phyloP scores from a whole-genome alignment of 2,797 vertebrate species.

The Rhynchonycteris naso region DNA sequence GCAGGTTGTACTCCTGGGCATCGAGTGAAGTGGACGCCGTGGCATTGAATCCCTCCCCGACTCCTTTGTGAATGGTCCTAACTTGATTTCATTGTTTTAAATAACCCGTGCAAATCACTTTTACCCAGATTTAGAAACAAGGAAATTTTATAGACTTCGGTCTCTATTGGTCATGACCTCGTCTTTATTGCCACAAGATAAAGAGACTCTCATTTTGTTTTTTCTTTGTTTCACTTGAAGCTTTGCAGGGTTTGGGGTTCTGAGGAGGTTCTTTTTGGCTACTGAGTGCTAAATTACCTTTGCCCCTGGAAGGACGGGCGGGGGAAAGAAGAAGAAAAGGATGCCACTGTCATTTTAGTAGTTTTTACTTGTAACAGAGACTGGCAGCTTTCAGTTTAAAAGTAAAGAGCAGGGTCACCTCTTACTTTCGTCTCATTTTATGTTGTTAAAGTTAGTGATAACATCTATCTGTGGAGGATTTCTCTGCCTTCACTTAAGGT shows the following conservation, averaged over 20 bases:
- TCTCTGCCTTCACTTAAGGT: not conserved
- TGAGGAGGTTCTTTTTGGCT: not conserved
- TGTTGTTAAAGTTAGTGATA: not conserved
- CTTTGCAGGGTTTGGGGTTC: not conserved
- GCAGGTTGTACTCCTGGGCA: rapidly evolving
- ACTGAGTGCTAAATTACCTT: not conserved
- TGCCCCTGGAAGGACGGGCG: not conserved
- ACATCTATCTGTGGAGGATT: not conserved
- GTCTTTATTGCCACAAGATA: not conserved
- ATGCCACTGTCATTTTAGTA: not conserved
- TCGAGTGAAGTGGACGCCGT: not conserved
- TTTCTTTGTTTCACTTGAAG: not conserved
- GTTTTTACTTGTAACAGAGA: conserved; percentile 14
- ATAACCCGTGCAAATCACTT: not conserved
- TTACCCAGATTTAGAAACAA: not conserved
- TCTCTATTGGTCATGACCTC: not conserved
- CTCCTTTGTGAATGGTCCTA: not conserved
- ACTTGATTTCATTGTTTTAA: not conserved
- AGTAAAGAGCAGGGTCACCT: not conserved
- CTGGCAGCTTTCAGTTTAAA: not conserved
- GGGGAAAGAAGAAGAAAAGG: not conserved
- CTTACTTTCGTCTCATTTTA: not conserved
- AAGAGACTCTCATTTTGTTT: not conserved
- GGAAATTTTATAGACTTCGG: not conserved
- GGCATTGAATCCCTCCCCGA: not conserved